Conservation (phyloP, 2,797 vertebrate species). For the Tragelaphus oryx region DNA sequence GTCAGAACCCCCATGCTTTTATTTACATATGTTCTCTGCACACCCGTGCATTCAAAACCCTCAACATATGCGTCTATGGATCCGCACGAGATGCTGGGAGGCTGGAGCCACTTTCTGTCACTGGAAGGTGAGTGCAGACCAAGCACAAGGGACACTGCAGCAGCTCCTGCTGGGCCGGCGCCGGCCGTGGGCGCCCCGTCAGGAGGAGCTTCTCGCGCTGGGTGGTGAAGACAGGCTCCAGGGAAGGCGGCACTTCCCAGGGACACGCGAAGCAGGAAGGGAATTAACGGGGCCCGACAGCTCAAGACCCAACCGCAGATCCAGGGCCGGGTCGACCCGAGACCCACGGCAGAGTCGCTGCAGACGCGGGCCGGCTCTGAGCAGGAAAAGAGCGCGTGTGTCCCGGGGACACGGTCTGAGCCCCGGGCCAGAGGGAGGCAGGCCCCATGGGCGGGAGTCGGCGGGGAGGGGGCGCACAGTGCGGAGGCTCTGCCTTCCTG, state of each 20-base stretch:
- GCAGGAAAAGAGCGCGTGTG: background rate
- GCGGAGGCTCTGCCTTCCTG: background rate
- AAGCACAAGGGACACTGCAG: background rate
- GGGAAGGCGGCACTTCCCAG: background rate
- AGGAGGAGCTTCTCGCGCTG: background rate
- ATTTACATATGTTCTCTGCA: background rate
- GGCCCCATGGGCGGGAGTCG: fast-evolving
- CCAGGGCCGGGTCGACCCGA: background rate
- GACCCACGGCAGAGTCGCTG: background rate
- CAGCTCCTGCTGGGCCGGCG: background rate
- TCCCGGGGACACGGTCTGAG: background rate
- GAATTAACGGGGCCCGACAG: background rate
- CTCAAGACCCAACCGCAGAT: background rate
- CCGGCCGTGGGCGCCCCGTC: background rate
- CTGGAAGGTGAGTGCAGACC: background rate
- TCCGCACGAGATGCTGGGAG: background rate
- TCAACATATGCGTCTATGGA: background rate
- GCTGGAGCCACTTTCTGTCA: too few relatives aligned
- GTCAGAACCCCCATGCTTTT: background rate
- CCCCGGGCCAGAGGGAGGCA: background rate
- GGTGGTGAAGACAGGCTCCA: background rate
- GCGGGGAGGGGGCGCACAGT: fast-evolving
- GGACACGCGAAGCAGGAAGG: background rate
- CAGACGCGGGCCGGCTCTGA: too few relatives aligned
- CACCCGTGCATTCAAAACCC: background rate